phyloP scores from a whole-genome alignment of 2,113 vertebrate species.

The Brienomyrus longianalis region DNA sequence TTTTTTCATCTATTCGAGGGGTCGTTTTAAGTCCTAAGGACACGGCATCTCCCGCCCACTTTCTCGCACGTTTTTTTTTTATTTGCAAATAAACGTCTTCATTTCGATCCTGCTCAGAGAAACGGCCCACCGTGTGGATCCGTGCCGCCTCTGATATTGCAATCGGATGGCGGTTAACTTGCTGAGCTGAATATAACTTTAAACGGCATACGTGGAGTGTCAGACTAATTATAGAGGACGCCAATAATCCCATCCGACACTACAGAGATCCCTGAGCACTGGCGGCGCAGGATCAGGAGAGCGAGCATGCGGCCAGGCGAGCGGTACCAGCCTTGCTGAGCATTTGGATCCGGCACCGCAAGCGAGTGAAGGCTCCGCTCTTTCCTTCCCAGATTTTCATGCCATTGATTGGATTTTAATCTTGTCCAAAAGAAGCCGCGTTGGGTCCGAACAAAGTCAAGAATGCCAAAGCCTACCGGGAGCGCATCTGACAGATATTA shows the following conservation, averaged over 20 bases:
- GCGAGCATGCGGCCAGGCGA: neutral
- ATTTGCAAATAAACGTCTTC: neutral
- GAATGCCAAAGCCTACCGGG: neutral
- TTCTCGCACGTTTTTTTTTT: neutral
- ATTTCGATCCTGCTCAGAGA: neutral
- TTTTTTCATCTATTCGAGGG: neutral
- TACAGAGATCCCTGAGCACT: neutral
- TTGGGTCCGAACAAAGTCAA: neutral
- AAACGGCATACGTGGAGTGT: neutral
- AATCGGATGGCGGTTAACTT: neutral
- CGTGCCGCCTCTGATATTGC: neutral
- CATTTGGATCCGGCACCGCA: neutral
- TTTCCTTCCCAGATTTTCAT: neutral
- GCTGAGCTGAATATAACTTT: slow-evolving; percentile 9
- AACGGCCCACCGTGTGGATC: neutral
- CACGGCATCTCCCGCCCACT: neutral
- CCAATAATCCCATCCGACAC: slow-evolving; percentile 14
- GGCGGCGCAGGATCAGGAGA: neutral
- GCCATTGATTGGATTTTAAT: neutral
- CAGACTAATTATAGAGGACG: slow-evolving; percentile 19
- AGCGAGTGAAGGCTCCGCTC: neutral
- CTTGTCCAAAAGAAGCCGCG: neutral
- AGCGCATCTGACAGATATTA: neutral
- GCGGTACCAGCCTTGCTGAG: neutral
- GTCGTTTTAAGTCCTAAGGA: neutral